Evolutionary conservation across 2,113 vertebrate species (phyloP), one percentile per base, ranked within the genome.

Genomic region (Tympanuchus pallidicinctus): DNA sequence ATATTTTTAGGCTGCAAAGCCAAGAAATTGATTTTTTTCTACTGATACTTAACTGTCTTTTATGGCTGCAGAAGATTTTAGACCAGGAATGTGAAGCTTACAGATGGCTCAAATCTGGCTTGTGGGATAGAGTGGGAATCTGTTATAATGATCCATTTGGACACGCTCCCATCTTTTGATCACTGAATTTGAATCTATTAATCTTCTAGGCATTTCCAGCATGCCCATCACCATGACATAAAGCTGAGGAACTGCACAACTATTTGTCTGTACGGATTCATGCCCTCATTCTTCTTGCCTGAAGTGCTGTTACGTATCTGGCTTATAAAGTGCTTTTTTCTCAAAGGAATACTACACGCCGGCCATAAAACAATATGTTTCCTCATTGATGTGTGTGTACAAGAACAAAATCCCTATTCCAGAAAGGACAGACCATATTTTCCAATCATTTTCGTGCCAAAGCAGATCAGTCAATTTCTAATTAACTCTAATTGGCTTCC

Each of bases 141-240:
- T 87, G 60, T 85, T 93, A 82, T 79, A 92, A 96, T 89, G 92
- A 95, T 96, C 94, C 84, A 86, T 91, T 96, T 93, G 93, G 74
- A 82, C 38, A 74, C 45, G 50, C 21, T 89, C 87, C 80, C 67
- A 63, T 65, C 64, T 93, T 93, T 81, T 92, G 88, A 93, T 93
- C 94, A 93, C 70, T 92, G 89, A 85, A 93, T 97, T 93, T 93
- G 73, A 82, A 95, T 90, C 90, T 90, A 81, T 95, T 86, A 36
- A 89, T 92, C 89, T 86, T 87, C 60, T 10, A 85, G 91, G 75
- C 64, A 66, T 87, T 90, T 92, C 60, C 90, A 92, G 52, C 57
- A 81, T 95, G 93, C 66, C 88, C 66, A 78, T 95, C 95, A 94
- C 76, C 16, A 20, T 81, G 91, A 93, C 86, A 95, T 81, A 94